phyloP scores from a whole-genome alignment of 92 coral and sea anemone species.

The Zoanthus solanderi region DNA sequence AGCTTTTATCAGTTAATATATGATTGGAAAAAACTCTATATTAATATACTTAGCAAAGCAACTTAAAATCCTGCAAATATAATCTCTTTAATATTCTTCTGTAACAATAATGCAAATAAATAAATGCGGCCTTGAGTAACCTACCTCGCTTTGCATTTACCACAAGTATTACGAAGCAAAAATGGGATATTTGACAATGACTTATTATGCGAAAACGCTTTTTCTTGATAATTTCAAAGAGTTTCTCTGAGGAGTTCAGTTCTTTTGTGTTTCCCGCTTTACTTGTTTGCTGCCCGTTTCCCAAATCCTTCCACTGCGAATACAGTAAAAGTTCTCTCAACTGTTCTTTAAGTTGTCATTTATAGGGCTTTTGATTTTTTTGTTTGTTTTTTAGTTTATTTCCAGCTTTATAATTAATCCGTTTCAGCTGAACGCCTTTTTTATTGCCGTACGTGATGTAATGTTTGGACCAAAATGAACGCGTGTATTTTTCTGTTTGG shows the following conservation, averaged over 20 bases:
- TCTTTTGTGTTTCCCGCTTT: neutral
- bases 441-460: constrained; percentile 24
- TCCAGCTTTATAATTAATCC: neutral
- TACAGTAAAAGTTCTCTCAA: neutral
- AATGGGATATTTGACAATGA: neutral
- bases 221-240: neutral
- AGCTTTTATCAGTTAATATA: no score
- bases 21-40: no score
- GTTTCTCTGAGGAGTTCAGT: no score
- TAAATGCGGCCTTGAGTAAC: neutral
- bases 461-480: neutral
- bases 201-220: no score
- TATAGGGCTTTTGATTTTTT: neutral
- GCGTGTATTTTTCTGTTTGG: neutral
- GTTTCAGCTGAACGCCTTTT: constrained; percentile 29
- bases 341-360: constrained; percentile 1
- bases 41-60: no score
- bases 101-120: neutral
- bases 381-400: neutral
- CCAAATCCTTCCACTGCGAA: neutral
- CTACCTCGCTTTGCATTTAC: constrained; percentile 21
- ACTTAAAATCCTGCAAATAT: neutral
- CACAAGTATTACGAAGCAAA: neutral
- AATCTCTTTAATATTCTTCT: neutral
- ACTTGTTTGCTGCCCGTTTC: neutral